Evolutionary conservation across 2,113 vertebrate species (phyloP).

Genomic region (Nerophis lumbriciformis): DNA sequence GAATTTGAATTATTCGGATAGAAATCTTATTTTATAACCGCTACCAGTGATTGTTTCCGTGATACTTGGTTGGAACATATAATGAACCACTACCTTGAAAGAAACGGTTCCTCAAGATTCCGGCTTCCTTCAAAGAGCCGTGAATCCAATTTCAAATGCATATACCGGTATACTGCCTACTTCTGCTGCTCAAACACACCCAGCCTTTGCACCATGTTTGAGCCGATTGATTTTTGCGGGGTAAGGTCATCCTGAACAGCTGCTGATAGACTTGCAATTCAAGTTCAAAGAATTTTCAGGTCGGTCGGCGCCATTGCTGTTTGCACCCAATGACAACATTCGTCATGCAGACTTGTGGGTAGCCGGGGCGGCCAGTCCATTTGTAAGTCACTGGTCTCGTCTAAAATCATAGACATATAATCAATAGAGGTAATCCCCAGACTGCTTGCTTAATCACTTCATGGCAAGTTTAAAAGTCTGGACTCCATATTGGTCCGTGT

Average conservation of each 20-base stretch:
- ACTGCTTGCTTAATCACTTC: not conserved
- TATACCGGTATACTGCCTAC: constrained; percentile 15
- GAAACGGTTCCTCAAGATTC: no score
- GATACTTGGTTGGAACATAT: no score
- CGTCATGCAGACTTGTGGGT: constrained; percentile 46
- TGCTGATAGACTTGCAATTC: constrained; percentile 60
- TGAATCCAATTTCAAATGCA: not conserved
- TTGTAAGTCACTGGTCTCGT: constrained; percentile 26
- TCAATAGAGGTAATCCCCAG: constrained; percentile 23
- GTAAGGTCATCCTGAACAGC: constrained; percentile 62
- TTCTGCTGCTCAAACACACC: constrained; percentile 12
- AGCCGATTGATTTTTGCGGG: constrained; percentile 68
- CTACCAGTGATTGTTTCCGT: no score
- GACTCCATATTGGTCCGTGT: constrained; percentile 3
- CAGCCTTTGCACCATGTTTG: constrained; percentile 45
- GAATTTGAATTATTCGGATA: no score
- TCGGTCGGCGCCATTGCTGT: constrained; percentile 44
- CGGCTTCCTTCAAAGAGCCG: no score
- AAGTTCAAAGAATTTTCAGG: constrained; percentile 61
- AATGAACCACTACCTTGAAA: no score
- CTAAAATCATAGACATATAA: constrained; percentile 24
- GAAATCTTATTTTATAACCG: no score
- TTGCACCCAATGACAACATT: constrained; percentile 54
- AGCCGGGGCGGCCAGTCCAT: constrained; percentile 29
- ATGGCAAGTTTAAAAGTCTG: not conserved